Base-by-base conservation (phyloP, 2,113 vertebrate species). In the Alexandromys fortis region DNA sequence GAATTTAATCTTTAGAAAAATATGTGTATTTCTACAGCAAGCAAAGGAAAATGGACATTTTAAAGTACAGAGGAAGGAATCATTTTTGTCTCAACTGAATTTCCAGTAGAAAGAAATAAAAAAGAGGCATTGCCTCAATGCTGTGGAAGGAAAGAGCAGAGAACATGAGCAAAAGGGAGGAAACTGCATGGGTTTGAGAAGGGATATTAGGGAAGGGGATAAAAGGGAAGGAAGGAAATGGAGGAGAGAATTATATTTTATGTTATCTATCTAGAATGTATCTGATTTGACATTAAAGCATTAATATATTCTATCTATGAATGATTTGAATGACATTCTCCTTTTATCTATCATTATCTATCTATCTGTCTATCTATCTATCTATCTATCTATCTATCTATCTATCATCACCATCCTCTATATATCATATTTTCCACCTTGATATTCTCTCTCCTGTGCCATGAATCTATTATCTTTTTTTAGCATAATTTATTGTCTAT, bases 111-210 rank as follows among this genome's bases (percentile, higher is more conserved):
- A 35, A 42, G 1, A 76, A 55, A 17, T 16, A 12, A 89, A 55
- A 75, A 22, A 58, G 61, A 3, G 65, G 9, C 3, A 13, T 1
- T n/a, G 4, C 42, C 33, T 9, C n/a, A 83, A 11, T 63, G 65
- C 9, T 42, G 1, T 2, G 10, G 45, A 65, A 70, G 63, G 4
- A 22, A 4, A 72, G 19, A n/a, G 2, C 0, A 49, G 14, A 38
- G 14, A 83, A 45, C 3, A 19, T 11, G 7, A 12, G 47, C 7
- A 79, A 11, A 49, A 86, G 55, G 17, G 14, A 55, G 16, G 11
- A 11, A 8, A 75, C 45, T 77, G 22, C 3, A 0, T 77, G 45
- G 13, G 21, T 75, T 2, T 45, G 10, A 12, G 11, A 75, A 24
- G 75, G 45, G 30, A 0, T 9, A 35, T 35, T 10, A 28, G 77